Conservation (phyloP, 2,113 vertebrate species). For the Varanus komodoensis region DNA sequence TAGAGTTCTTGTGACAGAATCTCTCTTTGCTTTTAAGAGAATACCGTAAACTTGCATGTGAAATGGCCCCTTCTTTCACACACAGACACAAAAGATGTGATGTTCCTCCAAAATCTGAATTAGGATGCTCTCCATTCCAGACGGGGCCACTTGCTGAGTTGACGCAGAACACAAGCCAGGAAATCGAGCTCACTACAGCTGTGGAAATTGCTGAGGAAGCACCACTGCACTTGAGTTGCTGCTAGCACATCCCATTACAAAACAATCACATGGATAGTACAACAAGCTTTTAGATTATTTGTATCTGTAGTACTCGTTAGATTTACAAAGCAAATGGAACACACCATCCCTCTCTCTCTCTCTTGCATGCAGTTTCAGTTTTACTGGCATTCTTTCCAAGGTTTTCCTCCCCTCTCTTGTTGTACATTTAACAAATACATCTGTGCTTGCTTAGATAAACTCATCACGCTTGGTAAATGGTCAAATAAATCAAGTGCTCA, state of each 20-base stretch:
- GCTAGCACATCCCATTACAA: background rate
- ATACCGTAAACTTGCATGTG: background rate
- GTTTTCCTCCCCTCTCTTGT: background rate
- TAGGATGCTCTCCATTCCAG: rapidly evolving
- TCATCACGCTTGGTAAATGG: background rate
- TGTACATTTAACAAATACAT: background rate
- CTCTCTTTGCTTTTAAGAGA: background rate
- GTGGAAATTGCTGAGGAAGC: constrained; percentile 33
- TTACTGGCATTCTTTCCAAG: background rate
- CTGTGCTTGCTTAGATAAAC: constrained; percentile 11
- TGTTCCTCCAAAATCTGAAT: background rate
- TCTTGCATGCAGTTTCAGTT: background rate
- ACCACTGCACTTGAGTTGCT: rapidly evolving
- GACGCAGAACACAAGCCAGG: constrained; percentile 17
- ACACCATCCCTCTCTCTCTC: background rate
- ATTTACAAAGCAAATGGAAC: rapidly evolving
- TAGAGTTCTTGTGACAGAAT: background rate
- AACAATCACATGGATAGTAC: constrained; percentile 13
- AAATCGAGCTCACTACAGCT: background rate
- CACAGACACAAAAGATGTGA: background rate
- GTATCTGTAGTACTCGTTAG: background rate
- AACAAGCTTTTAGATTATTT: constrained; percentile 1
- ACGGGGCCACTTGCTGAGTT: background rate
- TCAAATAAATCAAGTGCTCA: constrained; percentile 35
- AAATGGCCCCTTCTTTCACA: background rate